Percentiles rank a stretch among this genome's conserved stretches.
Conservation (phyloP, 1,140 invertebrate species). For the Listronotus oregonensis region DNA sequence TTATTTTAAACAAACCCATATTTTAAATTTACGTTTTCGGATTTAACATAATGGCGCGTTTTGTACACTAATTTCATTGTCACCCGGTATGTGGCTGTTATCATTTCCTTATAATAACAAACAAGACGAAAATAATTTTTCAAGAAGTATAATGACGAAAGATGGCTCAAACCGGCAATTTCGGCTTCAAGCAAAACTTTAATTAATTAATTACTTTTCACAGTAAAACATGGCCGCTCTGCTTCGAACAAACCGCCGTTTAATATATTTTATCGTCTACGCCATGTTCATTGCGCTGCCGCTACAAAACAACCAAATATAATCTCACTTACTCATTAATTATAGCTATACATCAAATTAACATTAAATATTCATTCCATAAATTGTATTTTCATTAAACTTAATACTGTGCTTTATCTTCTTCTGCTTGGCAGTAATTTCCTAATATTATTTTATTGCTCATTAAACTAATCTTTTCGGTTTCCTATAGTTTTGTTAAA, state of each 20-base stretch:
- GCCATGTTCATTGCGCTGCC: slow-evolving; percentile 1
- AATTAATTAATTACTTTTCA: slow-evolving; percentile 38
- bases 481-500: no score
- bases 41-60: no score
- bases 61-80: no score
- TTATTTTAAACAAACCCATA: no score
- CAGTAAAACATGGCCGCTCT: slow-evolving; percentile 32
- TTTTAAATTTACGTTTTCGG: no score
- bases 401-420: slow-evolving; percentile 4
- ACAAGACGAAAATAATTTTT: no score
- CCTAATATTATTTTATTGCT: no score
- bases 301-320: slow-evolving; percentile 6
- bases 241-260: slow-evolving; percentile 7
- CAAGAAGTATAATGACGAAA: no score
- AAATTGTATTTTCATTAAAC: slow-evolving; percentile 6
- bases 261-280: background rate
- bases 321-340: slow-evolving; percentile 8
- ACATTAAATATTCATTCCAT: background rate
- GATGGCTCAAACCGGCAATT: no score
- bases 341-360: slow-evolving; percentile 6
- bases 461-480: no score
- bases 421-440: background rate
- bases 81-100: no score
- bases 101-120: no score
- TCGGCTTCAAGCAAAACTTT: slow-evolving; percentile 22